Base-by-base conservation (phyloP, 2,888 invertebrate genomes). In the Lepidochrysops patricia region DNA sequence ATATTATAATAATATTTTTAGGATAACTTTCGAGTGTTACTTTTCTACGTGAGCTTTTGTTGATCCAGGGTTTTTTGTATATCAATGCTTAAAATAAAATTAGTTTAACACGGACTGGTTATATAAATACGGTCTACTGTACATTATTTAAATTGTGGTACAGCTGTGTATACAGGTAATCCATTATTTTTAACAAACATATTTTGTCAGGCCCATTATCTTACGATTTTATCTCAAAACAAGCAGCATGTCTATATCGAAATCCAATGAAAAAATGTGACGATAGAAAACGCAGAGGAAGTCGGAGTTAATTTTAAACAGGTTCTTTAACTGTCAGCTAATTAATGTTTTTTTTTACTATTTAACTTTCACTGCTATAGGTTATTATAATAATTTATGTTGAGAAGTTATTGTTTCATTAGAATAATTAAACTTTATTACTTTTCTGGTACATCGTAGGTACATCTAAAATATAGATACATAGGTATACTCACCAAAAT, bases 111-210 rank as follows among this genome's bases (percentile, higher is more conserved):
- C n/a, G n/a, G n/a, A n/a, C n/a, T n/a, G n/a, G n/a, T n/a, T n/a
- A n/a, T n/a, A n/a, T n/a, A n/a, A n/a, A n/a, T n/a, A 29, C 29
- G n/a, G n/a, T n/a, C n/a, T n/a, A n/a, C n/a, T n/a, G n/a, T n/a
- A n/a, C n/a, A n/a, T n/a, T n/a, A n/a, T 29, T 29, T 5, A 29
- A 29, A 29, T 5, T 29, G 4, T n/a, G 26, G 49, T 50, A 26
- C 19, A 50, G 12, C 25, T 13, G 13, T 13, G 26, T 26, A n/a
- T 26, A 5, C 6, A 26, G 7, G 15, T 52, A 29, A 52, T 52
- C 52, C 52, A 52, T 52, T 52, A 52, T 52, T 52, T 52, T 29
- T 52, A 52, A 27, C 15, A 52, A 52, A 52, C 27, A 26, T 37
- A 37, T 43, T 52, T 52, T 52, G 52, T 27, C 27, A 29, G 2